phyloP scores from a whole-genome alignment of 2,797 vertebrate species.

The Myiothlypis chrysogaster region DNA sequence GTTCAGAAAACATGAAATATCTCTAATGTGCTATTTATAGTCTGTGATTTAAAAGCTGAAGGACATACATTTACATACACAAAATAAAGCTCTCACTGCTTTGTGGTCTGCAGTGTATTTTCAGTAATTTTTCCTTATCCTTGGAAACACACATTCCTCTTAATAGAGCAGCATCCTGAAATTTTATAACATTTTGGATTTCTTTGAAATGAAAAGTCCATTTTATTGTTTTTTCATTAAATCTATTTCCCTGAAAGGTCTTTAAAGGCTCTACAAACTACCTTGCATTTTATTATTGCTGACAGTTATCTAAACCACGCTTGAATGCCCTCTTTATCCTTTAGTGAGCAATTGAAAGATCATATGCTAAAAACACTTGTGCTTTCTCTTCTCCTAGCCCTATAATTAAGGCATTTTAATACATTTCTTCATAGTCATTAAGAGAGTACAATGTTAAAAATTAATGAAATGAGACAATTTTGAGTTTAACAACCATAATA shows the following conservation, averaged over 20 bases:
- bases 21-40: background rate
- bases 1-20: background rate
- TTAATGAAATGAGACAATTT: conserved; percentile 77
- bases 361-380: conserved; percentile 73
- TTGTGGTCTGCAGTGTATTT: conserved; percentile 12
- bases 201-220: conserved; percentile 67
- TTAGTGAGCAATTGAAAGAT: conserved; percentile 78
- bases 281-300: conserved; percentile 74
- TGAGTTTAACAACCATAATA: conserved; percentile 70
- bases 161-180: conserved; percentile 56
- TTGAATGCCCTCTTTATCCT: conserved; percentile 78
- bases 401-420: conserved; percentile 78
- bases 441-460: conserved; percentile 71
- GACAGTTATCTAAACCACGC: conserved; percentile 77
- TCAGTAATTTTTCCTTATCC: conserved; percentile 28
- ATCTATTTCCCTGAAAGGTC: conserved; percentile 71
- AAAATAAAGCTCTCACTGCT: conserved; percentile 35
- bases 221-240: conserved; percentile 79
- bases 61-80: background rate
- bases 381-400: conserved; percentile 71
- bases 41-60: conserved; percentile 1
- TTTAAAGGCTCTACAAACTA: conserved; percentile 70
- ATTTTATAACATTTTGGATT: conserved; percentile 73
- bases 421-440: conserved; percentile 69
- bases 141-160: conserved; percentile 21